These are phyloP conservation scores for Elachura formosa DNA, from an alignment of 2,113 vertebrate species.

Conservation along the genomic window DNA sequence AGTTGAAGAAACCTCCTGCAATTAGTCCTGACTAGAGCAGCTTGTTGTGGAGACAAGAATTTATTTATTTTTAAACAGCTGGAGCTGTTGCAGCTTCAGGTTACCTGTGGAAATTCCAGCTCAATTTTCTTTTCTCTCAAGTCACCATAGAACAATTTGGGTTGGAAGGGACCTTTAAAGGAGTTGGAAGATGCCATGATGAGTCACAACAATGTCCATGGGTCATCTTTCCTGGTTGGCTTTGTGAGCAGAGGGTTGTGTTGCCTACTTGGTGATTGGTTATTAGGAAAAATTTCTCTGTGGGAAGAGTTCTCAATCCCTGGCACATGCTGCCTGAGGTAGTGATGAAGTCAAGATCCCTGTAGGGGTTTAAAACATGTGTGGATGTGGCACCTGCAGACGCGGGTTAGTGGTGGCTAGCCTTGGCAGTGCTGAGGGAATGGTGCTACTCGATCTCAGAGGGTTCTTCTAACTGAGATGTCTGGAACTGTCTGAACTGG, in stretches of 20 bases:
- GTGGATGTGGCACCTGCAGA: not conserved
- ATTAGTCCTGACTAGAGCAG: not conserved
- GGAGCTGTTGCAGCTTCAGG: not conserved
- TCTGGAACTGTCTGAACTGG: not conserved
- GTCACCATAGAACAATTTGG: not conserved
- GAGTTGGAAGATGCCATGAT: not conserved
- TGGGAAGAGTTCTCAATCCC: not conserved
- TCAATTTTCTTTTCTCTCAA: not conserved
- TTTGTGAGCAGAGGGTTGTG: not conserved
- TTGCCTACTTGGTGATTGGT: not conserved
- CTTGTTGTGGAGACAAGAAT: not conserved
- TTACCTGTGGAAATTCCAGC: not conserved
- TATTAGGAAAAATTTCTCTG: too few relatives aligned
- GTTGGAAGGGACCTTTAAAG: not conserved
- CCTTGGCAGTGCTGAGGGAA: not conserved
- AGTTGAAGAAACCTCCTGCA: not conserved
- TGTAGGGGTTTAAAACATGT: not conserved
- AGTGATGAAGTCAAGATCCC: not conserved
- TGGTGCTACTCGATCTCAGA: not conserved
- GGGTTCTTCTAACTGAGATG: not conserved
- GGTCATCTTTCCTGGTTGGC: not conserved
- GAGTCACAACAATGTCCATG: not conserved
- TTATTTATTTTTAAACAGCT: not conserved
- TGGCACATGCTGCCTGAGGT: not conserved
- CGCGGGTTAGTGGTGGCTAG: not conserved